A percentile compares a stretch with the other conserved stretches of the same genome.
Conservation (phyloP, 2,113 vertebrate genomes). For the Dolichallabes microphthalmus region DNA sequence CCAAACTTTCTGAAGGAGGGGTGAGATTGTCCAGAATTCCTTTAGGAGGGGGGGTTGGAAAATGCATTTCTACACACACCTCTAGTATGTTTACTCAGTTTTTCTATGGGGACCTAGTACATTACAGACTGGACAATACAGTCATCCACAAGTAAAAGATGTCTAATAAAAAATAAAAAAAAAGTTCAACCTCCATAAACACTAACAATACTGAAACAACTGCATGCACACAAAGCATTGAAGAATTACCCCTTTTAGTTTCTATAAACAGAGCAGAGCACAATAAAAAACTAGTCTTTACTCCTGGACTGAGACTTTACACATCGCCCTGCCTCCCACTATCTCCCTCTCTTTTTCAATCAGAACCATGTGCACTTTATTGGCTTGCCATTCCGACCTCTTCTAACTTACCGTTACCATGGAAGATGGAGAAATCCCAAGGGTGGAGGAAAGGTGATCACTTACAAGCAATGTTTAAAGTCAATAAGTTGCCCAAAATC, state of each 20-base stretch:
- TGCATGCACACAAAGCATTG: neutral
- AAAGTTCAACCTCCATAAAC: conserved; percentile 2
- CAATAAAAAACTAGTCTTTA: conserved; percentile 8
- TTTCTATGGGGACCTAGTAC: neutral
- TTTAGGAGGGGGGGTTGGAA: neutral
- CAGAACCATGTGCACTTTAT: conserved; percentile 67
- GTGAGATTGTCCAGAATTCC: neutral
- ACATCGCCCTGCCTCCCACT: neutral
- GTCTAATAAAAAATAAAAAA: neutral
- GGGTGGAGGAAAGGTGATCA: conserved; percentile 59
- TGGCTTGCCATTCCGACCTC: conserved; percentile 55
- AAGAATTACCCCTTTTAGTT: neutral
- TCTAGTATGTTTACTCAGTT: neutral
- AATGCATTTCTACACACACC: neutral
- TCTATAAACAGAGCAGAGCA: neutral
- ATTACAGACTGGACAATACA: neutral
- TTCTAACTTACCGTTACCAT: conserved; percentile 40
- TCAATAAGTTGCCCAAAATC: neutral
- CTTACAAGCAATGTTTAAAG: conserved; percentile 25
- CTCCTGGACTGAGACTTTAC: neutral
- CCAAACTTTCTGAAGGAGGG: neutral
- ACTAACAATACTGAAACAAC: neutral
- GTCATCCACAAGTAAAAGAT: neutral
- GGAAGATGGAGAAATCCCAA: conserved; percentile 57
- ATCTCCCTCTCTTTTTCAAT: conserved; percentile 52